Evolutionary conservation across 2,888 invertebrate species (phyloP), one percentile per base, ranked within the genome.

Genomic region (Caenorhabditis sp.): DNA sequence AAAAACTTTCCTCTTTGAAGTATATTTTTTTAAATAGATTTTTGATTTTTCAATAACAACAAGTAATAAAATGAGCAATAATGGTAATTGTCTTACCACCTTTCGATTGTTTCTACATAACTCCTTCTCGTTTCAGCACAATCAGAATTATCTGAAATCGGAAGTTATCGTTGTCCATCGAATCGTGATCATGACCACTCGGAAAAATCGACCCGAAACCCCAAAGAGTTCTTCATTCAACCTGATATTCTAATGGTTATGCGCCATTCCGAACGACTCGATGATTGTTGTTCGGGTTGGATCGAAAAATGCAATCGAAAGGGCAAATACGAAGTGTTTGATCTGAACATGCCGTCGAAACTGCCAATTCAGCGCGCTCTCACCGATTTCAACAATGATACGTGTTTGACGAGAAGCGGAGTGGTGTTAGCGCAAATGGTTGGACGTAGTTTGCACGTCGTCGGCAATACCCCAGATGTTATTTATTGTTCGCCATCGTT

Each of bases 401-500:
- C 83, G 8, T 74, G 78, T 26, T 71, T 84, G 23, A 84, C 84
- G 4, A 60, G 79, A 31, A 70, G 73, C 62, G 84, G 84, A 0
- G 59, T 65, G 17, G 61, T 83, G 31, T 56, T 83, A 14, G 78
- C 82, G n/a, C 78, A 80, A 66, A 70, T 79, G 70, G 65, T 80
- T 21, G 84, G 84, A 10, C 61, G 82, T n/a, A 78, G 75, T 10
- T 56, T 83, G 5, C 26, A 57, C 25, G 60, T 77, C 52, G 65
- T 67, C 20, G 73, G 68, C 3, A 65, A 71, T n/a, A 38, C 58
- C 12, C 84, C 84, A 4, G 82, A 84, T 67, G 65, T 81, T 10
- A 81, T 84, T 59, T 84, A 84, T 70, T 78, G 74, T 26, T 83
- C 83, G 20, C 84, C 84, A 12, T 77, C 83, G n/a, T 78, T 83